Evolutionary conservation across 2,113 vertebrate genomes (phyloP).

Genomic region (Aphyosemion australe): DNA sequence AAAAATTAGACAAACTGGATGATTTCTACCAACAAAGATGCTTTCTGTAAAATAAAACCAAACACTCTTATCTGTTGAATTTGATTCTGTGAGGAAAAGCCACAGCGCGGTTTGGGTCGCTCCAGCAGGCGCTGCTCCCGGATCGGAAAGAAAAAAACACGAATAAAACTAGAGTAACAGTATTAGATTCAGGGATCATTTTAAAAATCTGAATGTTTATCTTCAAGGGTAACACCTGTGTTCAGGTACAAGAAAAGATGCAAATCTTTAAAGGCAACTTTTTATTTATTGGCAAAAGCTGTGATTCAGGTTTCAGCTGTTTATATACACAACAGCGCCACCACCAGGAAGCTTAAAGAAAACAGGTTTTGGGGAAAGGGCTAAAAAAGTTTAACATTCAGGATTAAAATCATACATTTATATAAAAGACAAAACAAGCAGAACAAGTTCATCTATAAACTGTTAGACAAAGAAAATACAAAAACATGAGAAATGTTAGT

Average conservation of each 20-base stretch:
- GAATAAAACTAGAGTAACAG: too few relatives aligned
- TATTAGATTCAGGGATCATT: too few relatives aligned
- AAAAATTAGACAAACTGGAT: too few relatives aligned
- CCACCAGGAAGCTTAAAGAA: conserved; percentile 42
- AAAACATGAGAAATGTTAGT: conserved; percentile 45
- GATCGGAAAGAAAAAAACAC: too few relatives aligned
- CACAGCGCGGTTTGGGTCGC: too few relatives aligned
- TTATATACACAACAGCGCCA: conserved; percentile 50
- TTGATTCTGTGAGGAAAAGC: too few relatives aligned
- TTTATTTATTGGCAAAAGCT: conserved; percentile 70
- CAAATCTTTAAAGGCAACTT: conserved; percentile 58
- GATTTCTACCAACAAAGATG: too few relatives aligned
- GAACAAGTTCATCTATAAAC: conserved; percentile 43
- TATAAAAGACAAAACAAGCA: conserved; percentile 53
- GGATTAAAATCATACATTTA: conserved; percentile 65
- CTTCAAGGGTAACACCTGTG: too few relatives aligned
- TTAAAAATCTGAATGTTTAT: too few relatives aligned
- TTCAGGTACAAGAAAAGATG: background rate
- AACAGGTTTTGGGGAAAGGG: conserved; percentile 64
- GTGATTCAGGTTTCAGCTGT: conserved; percentile 54
- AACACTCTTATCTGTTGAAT: too few relatives aligned
- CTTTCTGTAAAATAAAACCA: too few relatives aligned
- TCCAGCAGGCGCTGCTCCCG: too few relatives aligned
- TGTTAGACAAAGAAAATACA: conserved; percentile 59
- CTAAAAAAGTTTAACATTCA: conserved; percentile 56